Conservation (phyloP, 2,888 invertebrate genomes). For the Drosophila quinaria region DNA sequence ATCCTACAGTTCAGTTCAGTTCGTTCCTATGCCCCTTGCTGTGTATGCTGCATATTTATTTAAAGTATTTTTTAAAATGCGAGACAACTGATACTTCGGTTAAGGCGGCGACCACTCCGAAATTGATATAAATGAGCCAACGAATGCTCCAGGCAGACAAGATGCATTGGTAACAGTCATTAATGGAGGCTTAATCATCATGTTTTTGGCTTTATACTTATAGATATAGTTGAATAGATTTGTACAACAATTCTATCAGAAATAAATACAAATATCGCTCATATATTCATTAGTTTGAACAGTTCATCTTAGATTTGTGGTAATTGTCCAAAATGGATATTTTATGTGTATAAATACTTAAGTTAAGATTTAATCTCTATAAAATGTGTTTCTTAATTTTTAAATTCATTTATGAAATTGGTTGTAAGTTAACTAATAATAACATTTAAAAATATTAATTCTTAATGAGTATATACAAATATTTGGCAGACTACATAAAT, state of each 20-base stretch:
- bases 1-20: constrained; percentile 3
- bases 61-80: constrained; percentile 33
- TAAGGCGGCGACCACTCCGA: constrained; percentile 44
- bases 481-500: too few relatives aligned
- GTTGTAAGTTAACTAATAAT: background rate
- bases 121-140: constrained; percentile 63
- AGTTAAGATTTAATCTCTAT: background rate
- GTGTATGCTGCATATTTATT: constrained; percentile 43
- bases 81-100: constrained; percentile 55
- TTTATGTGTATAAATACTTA: background rate
- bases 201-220: background rate
- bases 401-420: background rate
- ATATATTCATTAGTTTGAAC: background rate
- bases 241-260: background rate
- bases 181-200: background rate
- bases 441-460: background rate
- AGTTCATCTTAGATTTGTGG: too few relatives aligned
- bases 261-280: background rate
- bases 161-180: background rate
- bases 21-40: constrained; percentile 1
- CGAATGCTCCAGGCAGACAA: constrained; percentile 9
- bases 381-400: background rate
- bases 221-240: background rate
- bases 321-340: too few relatives aligned
- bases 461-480: too few relatives aligned